These are phyloP conservation scores for Rousettus madagascariensis DNA, from an alignment of 2,797 vertebrate genomes.

Conservation along the genomic window DNA sequence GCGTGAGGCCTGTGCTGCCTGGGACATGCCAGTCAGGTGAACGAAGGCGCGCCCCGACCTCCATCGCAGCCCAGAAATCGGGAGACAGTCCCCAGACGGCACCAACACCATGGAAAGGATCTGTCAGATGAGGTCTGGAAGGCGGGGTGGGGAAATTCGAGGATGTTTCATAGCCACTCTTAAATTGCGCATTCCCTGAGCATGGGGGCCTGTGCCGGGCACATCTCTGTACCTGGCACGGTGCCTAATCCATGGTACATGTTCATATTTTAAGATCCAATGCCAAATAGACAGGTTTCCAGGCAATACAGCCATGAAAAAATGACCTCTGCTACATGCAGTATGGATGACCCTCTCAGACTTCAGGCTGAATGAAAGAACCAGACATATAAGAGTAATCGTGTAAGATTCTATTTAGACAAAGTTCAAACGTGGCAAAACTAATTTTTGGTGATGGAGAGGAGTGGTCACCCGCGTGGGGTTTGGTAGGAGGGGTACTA, in stretches of 20 bases:
- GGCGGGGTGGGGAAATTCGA: too few species aligned
- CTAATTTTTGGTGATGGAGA: background rate
- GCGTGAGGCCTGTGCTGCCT: background rate
- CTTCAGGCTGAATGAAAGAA: background rate
- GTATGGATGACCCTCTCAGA: background rate
- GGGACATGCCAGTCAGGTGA: background rate
- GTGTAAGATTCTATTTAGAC: background rate
- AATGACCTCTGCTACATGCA: background rate
- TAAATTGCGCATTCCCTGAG: background rate
- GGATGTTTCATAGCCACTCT: background rate
- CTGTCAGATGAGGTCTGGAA: background rate
- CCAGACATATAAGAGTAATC: background rate
- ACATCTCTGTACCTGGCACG: background rate
- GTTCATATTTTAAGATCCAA: background rate
- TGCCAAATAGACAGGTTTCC: background rate
- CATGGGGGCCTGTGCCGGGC: too few species aligned
- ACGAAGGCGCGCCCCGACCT: background rate
- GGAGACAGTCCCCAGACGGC: background rate
- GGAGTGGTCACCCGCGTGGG: too few species aligned
- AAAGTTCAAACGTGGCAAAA: background rate
- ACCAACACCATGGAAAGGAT: accelerated
- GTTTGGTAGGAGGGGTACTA: background rate
- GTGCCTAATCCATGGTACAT: background rate
- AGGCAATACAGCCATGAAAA: background rate
- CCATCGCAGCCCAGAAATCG: background rate